Base-by-base conservation (phyloP, 2,797 vertebrate genomes). In the Rhincodon typus region DNA sequence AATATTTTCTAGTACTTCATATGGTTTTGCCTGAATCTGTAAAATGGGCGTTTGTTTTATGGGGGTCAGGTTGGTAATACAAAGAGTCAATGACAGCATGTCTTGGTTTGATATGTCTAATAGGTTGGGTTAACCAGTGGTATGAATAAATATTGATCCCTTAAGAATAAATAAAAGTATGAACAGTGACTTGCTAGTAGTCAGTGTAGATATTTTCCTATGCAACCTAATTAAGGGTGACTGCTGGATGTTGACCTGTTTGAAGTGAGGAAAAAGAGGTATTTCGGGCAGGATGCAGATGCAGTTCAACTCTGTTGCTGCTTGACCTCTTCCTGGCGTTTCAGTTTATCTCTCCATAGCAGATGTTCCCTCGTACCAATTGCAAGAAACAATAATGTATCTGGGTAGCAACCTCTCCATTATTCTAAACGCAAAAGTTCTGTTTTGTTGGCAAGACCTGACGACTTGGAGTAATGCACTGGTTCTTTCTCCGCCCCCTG, bases 171-270 rank as follows among this genome's bases (percentile, higher is more conserved):
- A 91, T 67, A 72, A 6, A 94, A 94, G 15, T 19, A 30, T 30
- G 17, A 42, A 94, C 15, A 50, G 17, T 50, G 42, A 94, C 67
- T 94, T 94, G n/a, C 57, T 34, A 38, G 27, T 46, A 13, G 42
- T 69, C 91, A 70, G 38, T 72, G 57, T 46, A 88, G 86, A 88
- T 88, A 93, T 93, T 93, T 77, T 77, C 25, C 62, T 1, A 74
- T 4, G 23, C 46, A 34, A 23, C 21, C 69, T 74, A 74, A 94
- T 50, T 94, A 72, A 34, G 42, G 94, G 23, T 27, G 46, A 72
- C 69, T 94, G 23, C 38, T 94, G 94, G 42, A 72, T 46, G 94
- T 25, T 72, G 69, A 74, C 27, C 42, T 94, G 93, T 72, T 94
- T 74, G 30, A 46, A 25, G 94, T 46, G 12, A 94, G 17, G 69